Conservation (phyloP, 37 sponge, comb jelly and placozoan genomes). For the Aplysina aerophoba region DNA sequence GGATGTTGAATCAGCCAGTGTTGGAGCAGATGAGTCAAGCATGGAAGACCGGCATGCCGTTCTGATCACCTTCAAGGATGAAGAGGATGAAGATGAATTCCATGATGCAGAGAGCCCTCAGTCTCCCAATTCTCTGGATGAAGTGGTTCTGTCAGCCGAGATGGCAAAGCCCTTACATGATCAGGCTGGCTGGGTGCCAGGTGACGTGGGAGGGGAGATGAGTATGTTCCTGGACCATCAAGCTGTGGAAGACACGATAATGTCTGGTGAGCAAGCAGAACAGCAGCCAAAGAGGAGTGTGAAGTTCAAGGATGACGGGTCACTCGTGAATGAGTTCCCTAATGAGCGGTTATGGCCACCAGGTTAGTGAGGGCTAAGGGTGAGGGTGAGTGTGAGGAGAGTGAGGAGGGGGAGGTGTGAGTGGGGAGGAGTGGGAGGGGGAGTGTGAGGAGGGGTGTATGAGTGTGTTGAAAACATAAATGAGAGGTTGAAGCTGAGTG, state of each 20-base stretch:
- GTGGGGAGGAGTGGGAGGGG: background rate
- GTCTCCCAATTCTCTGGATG: background rate
- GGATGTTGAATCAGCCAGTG: too few relatives aligned
- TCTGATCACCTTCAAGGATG: background rate
- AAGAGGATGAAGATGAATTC: background rate
- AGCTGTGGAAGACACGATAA: background rate
- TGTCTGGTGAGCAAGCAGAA: background rate
- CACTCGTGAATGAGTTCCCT: conserved; percentile 49
- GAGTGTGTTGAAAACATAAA: too few relatives aligned
- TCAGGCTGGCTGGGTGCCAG: too few relatives aligned
- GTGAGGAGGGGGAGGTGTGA: too few relatives aligned
- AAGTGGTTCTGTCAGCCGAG: background rate
- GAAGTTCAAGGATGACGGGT: conserved; percentile 40
- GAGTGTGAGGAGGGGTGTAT: conserved; percentile 9
- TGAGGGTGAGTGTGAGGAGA: background rate
- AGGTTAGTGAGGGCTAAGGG: conserved; percentile 1
- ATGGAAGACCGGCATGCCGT: background rate
- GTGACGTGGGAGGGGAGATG: background rate
- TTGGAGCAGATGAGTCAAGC: background rate
- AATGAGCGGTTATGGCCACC: conserved; percentile 54
- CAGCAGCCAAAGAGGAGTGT: conserved; percentile 7
- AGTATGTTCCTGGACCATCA: background rate
- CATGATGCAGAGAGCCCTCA: background rate
- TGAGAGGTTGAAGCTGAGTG: too few relatives aligned
- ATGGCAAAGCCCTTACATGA: background rate